Evolutionary conservation across 1,140 invertebrate genomes (phyloP), one percentile per base, ranked within the genome.

Genomic region (Vanessa atalanta): DNA sequence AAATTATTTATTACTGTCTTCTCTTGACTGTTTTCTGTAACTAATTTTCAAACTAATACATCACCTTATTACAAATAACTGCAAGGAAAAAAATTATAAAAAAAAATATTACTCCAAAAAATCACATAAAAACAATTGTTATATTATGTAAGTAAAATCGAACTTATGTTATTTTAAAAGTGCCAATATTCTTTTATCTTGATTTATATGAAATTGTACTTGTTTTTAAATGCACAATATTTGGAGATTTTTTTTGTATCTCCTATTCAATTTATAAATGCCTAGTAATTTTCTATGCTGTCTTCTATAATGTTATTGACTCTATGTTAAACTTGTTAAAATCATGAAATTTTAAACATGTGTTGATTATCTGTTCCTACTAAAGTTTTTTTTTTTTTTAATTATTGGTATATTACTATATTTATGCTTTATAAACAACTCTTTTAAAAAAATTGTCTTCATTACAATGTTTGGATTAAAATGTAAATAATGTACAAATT

Each of bases 401-500:
- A 43, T 43, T 8, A 37, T 5, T 5, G 31, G 31, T 43, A 43
- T 43, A 43, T 8, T 3, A 5, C 0, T 43, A 43, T 43, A 11
- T 43, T 43, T 43, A 43, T 11, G 37, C 37, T 43, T 43, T 43
- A 43, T 43, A 43, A 43, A 9, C 37, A 43, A 43, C 37, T 4
- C 3, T 31, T 43, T 43, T 43, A 43, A 43, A 43, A 43, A 43
- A 43, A 43, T 43, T 37, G 26, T 61, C 57, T 37, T 57, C 53
- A 57, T n/a, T 57, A 23, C 9, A 69, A 69, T 61, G 23, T 70
- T 50, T 63, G 23, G 47, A 61, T 16, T 65, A 72, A 69, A 72
- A 67, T 89, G 87, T 89, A 91, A 85, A 89, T 91, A 89, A 83
- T 89, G 88, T 91, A 88, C 79, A 89, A 91, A 82, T 81, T 72